These are phyloP conservation scores for Hymenopus coronatus DNA, from an alignment of 2,888 invertebrate genomes.

Conservation along the genomic window DNA sequence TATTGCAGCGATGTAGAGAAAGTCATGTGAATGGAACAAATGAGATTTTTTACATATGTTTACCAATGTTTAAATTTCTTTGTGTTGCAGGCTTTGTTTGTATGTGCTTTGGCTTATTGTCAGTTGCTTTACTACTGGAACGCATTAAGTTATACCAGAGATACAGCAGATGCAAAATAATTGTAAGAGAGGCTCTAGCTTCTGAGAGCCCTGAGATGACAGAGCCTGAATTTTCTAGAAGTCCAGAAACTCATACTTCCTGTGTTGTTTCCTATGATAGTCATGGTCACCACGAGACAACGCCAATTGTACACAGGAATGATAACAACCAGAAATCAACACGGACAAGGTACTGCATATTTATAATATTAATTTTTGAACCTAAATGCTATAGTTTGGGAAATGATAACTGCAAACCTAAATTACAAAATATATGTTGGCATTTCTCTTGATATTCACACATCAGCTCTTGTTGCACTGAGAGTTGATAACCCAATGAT, in stretches of 20 bases:
- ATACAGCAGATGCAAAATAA: neutral
- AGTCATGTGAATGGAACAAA: too few relatives aligned
- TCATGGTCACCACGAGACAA: neutral
- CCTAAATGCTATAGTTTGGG: too few relatives aligned
- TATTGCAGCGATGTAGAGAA: too few relatives aligned
- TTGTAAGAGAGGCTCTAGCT: neutral
- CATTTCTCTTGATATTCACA: too few relatives aligned
- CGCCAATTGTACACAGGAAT: neutral
- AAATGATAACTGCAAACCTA: too few relatives aligned
- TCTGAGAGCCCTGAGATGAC: neutral
- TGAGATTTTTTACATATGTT: too few relatives aligned
- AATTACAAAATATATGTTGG: too few relatives aligned
- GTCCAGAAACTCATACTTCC: neutral
- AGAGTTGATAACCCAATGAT: too few relatives aligned
- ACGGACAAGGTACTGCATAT: neutral
- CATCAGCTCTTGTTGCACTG: too few relatives aligned
- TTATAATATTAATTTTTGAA: neutral
- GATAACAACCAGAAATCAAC: neutral
- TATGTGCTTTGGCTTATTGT: neutral
- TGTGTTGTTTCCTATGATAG: neutral
- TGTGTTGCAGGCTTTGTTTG: neutral
- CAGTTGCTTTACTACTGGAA: conserved; percentile 4
- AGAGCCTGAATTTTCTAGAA: neutral
- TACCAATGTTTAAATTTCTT: neutral
- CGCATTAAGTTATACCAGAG: neutral